Percentiles rank a stretch among this genome's conserved stretches.
phyloP scores from a whole-genome alignment of 2,113 vertebrate species.

The Circaetus cinerascens region DNA sequence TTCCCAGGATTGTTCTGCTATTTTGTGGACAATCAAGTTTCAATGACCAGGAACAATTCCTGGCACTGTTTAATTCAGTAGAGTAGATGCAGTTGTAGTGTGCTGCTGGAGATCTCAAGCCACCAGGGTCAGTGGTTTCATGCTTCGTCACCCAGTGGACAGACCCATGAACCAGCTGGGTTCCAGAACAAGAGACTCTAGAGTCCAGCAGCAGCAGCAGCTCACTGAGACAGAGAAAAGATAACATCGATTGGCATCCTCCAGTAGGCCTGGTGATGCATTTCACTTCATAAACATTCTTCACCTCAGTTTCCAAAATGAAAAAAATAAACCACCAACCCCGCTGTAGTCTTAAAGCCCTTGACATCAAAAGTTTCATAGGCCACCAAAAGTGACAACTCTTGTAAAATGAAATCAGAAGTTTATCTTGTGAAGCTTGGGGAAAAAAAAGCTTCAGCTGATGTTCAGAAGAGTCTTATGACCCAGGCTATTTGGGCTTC shows the following conservation, averaged over 20 bases:
- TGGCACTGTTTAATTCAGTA: background rate
- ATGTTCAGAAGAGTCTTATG: background rate
- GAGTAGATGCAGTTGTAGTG: background rate
- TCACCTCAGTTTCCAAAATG: background rate
- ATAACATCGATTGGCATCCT: background rate
- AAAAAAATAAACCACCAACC: background rate
- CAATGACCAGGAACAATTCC: background rate
- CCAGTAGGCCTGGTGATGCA: background rate
- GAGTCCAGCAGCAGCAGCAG: background rate
- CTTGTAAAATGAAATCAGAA: background rate
- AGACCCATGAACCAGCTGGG: background rate
- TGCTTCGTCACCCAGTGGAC: background rate
- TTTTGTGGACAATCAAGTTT: background rate
- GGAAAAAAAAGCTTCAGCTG: background rate
- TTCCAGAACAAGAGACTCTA: background rate
- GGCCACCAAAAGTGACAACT: background rate
- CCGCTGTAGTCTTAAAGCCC: fast-evolving
- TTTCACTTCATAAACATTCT: background rate
- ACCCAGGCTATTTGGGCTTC: background rate
- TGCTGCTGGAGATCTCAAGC: background rate
- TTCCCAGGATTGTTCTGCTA: background rate
- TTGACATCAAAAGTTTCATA: background rate
- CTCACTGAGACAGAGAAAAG: background rate
- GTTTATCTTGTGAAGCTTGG: background rate
- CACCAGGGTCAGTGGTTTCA: background rate